Conservation (phyloP, 2,888 invertebrate species). For the Xylota sylvarum region DNA sequence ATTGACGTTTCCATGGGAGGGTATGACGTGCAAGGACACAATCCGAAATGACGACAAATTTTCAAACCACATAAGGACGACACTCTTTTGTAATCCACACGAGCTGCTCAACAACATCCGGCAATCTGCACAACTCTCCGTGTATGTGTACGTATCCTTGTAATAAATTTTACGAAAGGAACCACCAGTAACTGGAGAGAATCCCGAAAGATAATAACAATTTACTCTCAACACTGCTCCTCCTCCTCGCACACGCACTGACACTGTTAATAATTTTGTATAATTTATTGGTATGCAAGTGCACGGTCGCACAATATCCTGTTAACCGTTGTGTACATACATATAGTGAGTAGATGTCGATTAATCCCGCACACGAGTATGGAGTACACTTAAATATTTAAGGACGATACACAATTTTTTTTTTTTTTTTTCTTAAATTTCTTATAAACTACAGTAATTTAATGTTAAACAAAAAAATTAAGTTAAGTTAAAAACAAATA, state of each 20-base stretch:
- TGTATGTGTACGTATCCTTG: slow-evolving; percentile 15
- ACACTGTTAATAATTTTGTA: slow-evolving; percentile 38
- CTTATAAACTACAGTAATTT: slow-evolving; percentile 11
- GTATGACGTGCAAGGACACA: slow-evolving; percentile 9
- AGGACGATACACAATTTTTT: not conserved
- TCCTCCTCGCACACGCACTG: slow-evolving; percentile 1
- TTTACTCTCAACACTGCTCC: not conserved
- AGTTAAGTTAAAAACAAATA: slow-evolving; percentile 29
- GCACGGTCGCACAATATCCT: slow-evolving; percentile 41
- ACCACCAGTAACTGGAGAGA: slow-evolving; percentile 32
- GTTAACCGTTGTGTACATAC: slow-evolving; percentile 22
- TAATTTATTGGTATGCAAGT: slow-evolving; percentile 46
- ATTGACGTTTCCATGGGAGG: slow-evolving; percentile 6
- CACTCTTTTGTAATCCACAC: slow-evolving; percentile 16
- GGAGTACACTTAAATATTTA: slow-evolving; percentile 2
- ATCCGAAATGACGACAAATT: slow-evolving; percentile 31
- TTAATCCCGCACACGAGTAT: slow-evolving; percentile 1
- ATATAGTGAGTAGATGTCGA: not conserved
- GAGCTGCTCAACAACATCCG: not conserved
- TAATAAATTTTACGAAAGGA: slow-evolving; percentile 37
- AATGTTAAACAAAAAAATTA: slow-evolving; percentile 13
- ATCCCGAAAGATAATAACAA: slow-evolving; percentile 18
- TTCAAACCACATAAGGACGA: slow-evolving; percentile 2
- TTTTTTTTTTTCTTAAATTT: not conserved
- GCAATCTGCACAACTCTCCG: not conserved